Conservation (phyloP, 2,113 vertebrate genomes). For the Thalassarche chlororhynchos region DNA sequence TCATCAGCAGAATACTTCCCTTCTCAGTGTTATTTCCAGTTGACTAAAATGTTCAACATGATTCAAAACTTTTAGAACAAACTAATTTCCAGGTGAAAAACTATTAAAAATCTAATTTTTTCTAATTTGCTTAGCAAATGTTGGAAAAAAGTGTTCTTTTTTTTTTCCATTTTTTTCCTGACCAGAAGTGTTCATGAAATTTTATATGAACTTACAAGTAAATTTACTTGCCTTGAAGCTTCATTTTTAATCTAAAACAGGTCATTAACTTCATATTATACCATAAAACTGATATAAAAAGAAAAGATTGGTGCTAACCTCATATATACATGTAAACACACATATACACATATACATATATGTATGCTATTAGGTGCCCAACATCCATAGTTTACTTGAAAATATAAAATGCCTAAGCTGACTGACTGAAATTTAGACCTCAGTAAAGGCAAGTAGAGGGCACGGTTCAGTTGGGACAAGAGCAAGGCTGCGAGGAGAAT, state of each 20-base stretch:
- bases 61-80: neutral
- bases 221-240: neutral
- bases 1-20: neutral
- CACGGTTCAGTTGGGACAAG: neutral
- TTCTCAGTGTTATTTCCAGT: neutral
- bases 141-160: neutral
- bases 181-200: neutral
- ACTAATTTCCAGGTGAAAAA: neutral
- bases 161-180: neutral
- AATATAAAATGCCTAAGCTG: neutral
- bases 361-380: neutral
- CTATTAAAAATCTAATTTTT: neutral
- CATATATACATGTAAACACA: neutral
- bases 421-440: neutral
- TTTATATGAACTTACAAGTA: neutral
- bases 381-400: neutral
- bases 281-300: neutral
- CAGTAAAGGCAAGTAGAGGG: neutral
- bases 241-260: neutral
- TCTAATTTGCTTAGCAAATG: neutral
- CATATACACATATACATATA: neutral
- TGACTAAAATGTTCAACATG: neutral
- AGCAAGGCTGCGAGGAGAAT: neutral
- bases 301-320: neutral
- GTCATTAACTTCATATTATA: neutral